Conservation (phyloP, 2,797 vertebrate genomes). For the Girardinus metallicus region DNA sequence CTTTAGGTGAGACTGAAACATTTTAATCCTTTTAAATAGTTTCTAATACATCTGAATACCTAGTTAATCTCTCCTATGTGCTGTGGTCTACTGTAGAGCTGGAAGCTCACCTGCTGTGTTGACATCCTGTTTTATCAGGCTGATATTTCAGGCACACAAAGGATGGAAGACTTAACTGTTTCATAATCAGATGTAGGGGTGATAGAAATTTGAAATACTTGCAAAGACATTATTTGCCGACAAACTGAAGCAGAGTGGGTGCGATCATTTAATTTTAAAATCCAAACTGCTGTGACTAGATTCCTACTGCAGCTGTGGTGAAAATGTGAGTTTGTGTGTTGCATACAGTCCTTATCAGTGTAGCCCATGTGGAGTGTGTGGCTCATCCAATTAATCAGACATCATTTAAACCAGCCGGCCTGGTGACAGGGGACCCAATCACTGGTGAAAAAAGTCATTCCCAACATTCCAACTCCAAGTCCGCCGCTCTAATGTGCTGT, state of each 20-base stretch:
- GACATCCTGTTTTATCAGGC: conserved; percentile 67
- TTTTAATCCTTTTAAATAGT: conserved; percentile 78
- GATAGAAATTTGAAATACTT: conserved; percentile 41
- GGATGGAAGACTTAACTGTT: conserved; percentile 49
- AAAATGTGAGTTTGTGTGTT: conserved; percentile 42
- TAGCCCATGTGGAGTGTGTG: conserved; percentile 66
- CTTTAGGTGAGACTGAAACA: conserved; percentile 71
- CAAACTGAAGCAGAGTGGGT: conserved; percentile 44
- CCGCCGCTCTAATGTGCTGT: conserved; percentile 75
- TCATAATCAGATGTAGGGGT: conserved; percentile 36
- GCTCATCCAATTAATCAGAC: conserved; percentile 79
- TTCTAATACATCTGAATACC: conserved; percentile 78
- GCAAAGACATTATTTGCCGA: conserved; percentile 24
- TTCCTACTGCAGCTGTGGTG: conserved; percentile 39
- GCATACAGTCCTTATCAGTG: conserved; percentile 59
- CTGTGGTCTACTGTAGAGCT: conserved; percentile 53
- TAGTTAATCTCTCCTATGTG: conserved; percentile 73
- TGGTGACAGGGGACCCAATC: conserved; percentile 76
- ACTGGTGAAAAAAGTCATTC: conserved; percentile 72
- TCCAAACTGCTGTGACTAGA: conserved; percentile 42
- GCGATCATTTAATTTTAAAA: conserved; percentile 43
- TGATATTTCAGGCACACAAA: conserved; percentile 49
- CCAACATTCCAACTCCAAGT: conserved; percentile 70
- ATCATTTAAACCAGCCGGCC: conserved; percentile 77
- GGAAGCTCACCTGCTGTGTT: conserved; percentile 56